A percentile compares a stretch with the other conserved stretches of the same genome.
Conservation (phyloP, 2,797 vertebrate genomes). For the Sciurus vulgaris region DNA sequence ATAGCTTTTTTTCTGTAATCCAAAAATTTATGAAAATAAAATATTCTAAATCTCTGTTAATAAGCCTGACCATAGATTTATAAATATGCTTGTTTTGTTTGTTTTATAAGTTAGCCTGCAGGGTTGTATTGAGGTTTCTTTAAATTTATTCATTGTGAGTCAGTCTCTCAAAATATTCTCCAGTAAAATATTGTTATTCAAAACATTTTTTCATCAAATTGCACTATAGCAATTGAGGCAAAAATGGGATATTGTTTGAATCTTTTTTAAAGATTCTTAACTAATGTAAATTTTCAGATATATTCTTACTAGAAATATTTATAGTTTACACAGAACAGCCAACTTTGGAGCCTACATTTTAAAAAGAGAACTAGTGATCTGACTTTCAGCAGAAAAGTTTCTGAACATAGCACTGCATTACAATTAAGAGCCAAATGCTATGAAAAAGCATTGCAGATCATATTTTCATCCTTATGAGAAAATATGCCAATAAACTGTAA, state of each 20-base stretch:
- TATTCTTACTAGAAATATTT: background rate
- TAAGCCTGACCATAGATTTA: background rate
- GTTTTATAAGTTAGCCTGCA: conserved; percentile 16
- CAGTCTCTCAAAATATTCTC: conserved; percentile 37
- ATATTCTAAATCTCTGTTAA: conserved; percentile 6
- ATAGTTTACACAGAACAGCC: background rate
- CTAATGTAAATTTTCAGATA: conserved; percentile 19
- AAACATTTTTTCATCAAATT: conserved; percentile 25
- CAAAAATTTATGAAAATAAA: conserved; percentile 44
- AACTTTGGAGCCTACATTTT: background rate
- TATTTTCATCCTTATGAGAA: background rate
- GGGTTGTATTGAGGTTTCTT: conserved; percentile 15
- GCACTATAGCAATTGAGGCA: background rate
- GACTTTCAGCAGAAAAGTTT: conserved; percentile 15
- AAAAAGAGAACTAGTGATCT: background rate
- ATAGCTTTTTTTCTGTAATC: background rate
- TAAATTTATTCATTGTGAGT: conserved; percentile 41
- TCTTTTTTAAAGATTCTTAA: conserved; percentile 24
- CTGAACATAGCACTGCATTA: background rate
- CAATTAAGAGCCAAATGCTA: conserved; percentile 5
- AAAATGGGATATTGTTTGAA: background rate
- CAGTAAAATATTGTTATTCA: conserved; percentile 35
- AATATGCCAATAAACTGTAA: background rate
- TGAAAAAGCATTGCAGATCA: background rate
- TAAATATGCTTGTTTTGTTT: background rate